These are phyloP conservation scores for Chelonus insularis DNA, from an alignment of 1,140 invertebrate genomes.

Conservation along the genomic window DNA sequence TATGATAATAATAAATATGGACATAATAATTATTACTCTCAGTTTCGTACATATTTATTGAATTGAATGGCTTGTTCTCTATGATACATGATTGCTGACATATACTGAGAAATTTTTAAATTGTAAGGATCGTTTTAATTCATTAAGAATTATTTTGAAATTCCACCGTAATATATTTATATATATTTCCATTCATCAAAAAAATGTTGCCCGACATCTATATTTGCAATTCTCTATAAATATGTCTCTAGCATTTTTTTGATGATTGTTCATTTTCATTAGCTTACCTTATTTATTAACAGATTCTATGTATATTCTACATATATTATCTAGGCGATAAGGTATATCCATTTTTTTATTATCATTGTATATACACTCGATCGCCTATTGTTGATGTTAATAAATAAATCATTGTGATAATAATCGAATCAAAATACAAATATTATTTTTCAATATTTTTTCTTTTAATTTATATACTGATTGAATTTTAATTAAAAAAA, in stretches of 20 bases:
- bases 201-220: conserved; percentile 22
- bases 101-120: conserved; percentile 54
- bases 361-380: too few species aligned
- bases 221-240: too few species aligned
- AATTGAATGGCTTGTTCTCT: conserved; percentile 50
- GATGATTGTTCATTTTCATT: conserved; percentile 7
- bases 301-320: conserved; percentile 47
- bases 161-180: conserved; percentile 45
- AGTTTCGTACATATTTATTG: conserved; percentile 52
- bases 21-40: conserved; percentile 21
- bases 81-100: conserved; percentile 56
- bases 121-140: conserved; percentile 50
- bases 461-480: background rate
- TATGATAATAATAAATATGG: too few species aligned
- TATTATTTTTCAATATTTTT: too few species aligned
- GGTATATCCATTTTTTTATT: conserved; percentile 21
- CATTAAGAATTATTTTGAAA: conserved; percentile 51
- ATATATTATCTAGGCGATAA: conserved; percentile 31
- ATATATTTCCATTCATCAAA: conserved; percentile 35
- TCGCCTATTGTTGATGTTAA: too few species aligned
- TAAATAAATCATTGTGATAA: too few species aligned
- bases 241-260: conserved; percentile 17
- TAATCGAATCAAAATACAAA: too few species aligned
- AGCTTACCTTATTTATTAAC: conserved; percentile 50
- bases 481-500: conserved; percentile 4